Conservation (phyloP, 2,888 invertebrate species). For the Cactoblastis cactorum region DNA sequence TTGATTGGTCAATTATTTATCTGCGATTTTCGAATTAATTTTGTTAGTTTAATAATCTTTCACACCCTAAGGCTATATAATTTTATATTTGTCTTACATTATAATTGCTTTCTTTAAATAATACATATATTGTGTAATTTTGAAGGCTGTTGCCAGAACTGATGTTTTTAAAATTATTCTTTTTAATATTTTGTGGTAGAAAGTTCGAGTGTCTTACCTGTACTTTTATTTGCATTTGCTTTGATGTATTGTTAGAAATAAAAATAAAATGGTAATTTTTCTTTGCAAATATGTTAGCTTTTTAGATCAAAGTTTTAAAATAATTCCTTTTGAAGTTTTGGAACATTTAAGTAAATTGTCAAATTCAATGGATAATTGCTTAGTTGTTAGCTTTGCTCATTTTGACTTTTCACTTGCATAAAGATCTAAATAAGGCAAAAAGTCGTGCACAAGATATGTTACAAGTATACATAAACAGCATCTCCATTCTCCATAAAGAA, state of each 20-base stretch:
- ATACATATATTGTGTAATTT: neutral
- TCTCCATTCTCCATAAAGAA: no score
- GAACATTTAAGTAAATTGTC: neutral
- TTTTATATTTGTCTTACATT: neutral
- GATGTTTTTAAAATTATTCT: no score
- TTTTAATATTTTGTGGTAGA: no score
- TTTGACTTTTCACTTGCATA: neutral
- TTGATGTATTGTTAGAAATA: no score
- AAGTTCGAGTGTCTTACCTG: no score
- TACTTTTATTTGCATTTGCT: no score
- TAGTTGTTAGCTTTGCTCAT: neutral
- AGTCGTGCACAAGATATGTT: neutral
- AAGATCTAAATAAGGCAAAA: neutral
- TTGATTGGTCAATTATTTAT: slow-evolving; percentile 3
- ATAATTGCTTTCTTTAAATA: no score
- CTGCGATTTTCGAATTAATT: neutral
- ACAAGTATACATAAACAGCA: no score
- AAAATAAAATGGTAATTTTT: no score
- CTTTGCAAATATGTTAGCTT: no score
- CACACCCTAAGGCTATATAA: neutral
- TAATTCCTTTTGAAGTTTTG: neutral
- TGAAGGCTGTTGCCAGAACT: no score
- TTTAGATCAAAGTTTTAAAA: neutral
- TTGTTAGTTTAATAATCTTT: slow-evolving; percentile 3
- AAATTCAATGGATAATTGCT: neutral